phyloP scores from a whole-genome alignment of 2,113 vertebrate species.

The Ramphastos sulfuratus region DNA sequence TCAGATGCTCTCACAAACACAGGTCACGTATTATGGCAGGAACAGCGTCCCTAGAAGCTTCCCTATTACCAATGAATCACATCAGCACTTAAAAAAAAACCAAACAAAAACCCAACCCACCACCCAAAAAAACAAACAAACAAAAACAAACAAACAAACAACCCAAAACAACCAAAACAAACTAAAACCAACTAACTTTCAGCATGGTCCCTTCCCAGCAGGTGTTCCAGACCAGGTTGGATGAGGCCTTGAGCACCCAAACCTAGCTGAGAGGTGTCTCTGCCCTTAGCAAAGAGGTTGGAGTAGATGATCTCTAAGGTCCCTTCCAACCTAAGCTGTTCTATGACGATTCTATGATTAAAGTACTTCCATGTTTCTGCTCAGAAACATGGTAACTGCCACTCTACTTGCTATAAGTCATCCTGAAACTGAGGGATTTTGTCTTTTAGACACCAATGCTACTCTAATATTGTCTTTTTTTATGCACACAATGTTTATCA shows the following conservation, averaged over 20 bases:
- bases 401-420: neutral
- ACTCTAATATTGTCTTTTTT: neutral
- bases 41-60: neutral
- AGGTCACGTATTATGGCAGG: neutral
- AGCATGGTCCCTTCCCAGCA: neutral
- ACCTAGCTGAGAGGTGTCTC: no score
- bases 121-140: no score
- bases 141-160: neutral
- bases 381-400: neutral
- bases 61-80: neutral
- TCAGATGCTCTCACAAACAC: neutral
- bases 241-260: no score
- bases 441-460: neutral
- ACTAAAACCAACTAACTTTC: neutral
- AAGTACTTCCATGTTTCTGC: neutral
- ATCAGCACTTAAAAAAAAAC: neutral
- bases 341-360: neutral
- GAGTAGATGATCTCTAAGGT: no score
- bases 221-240: no score
- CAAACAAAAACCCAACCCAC: neutral
- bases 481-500: neutral
- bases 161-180: neutral
- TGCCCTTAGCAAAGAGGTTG: no score
- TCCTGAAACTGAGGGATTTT: neutral
- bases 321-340: no score